A percentile compares a stretch with the other conserved stretches of the same genome.
phyloP scores from a whole-genome alignment of 2,113 vertebrate genomes.

The Cephalopterus ornatus region DNA sequence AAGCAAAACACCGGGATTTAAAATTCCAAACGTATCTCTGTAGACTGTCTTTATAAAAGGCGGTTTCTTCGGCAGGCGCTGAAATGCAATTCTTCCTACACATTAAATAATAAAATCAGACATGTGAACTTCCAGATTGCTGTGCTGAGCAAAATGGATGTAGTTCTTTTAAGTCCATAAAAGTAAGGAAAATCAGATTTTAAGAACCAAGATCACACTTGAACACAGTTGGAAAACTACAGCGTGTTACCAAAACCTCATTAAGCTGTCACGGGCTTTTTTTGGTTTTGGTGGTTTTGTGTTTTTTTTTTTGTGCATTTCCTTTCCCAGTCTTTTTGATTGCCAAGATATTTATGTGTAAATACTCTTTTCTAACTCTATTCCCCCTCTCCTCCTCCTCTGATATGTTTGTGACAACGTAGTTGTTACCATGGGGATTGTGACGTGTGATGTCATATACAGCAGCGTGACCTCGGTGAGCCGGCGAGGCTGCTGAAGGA shows the following conservation, averaged over 20 bases:
- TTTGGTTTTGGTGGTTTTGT: too few relatives aligned
- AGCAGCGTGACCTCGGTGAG: background rate
- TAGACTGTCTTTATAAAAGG: constrained; percentile 71
- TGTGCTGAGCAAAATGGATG: constrained; percentile 68
- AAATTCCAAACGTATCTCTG: constrained; percentile 71
- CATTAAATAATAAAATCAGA: constrained; percentile 74
- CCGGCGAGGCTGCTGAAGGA: background rate
- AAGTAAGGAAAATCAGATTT: constrained; percentile 61
- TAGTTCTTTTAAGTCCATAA: constrained; percentile 57
- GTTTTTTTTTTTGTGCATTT: background rate
- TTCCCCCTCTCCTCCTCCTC: background rate
- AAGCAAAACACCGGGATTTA: constrained; percentile 60
- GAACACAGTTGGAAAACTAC: constrained; percentile 54
- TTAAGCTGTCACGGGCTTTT: constrained; percentile 48
- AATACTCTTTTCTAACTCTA: background rate
- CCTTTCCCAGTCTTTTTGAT: background rate
- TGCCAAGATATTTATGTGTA: constrained; percentile 37
- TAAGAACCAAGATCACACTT: constrained; percentile 43
- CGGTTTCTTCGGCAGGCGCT: constrained; percentile 55
- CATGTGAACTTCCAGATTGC: constrained; percentile 67
- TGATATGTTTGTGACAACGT: constrained; percentile 15
- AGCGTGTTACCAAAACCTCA: constrained; percentile 54
- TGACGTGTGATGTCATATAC: background rate
- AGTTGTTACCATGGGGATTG: background rate
- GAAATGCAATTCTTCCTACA: constrained; percentile 66